Evolutionary conservation across 2,797 vertebrate species (phyloP), one percentile per base, ranked within the genome.

Genomic region (Centroberyx gerrardi): DNA sequence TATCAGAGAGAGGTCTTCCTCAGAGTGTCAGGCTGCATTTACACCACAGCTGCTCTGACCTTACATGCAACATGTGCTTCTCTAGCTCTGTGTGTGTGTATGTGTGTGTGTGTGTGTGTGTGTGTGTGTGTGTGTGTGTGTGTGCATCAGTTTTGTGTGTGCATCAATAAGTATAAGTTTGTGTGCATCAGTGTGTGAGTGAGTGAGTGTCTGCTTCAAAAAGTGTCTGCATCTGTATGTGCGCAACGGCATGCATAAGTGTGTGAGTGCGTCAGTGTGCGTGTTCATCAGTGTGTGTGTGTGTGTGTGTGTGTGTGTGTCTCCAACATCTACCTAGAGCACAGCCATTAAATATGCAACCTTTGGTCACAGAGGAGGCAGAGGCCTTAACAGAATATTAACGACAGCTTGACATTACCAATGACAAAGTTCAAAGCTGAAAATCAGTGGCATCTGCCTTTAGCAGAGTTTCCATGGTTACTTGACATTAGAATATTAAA

Each of bases 1-100:
- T 65, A 80, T 84, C 59, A 82, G 64, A 73, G 70, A 61, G 76
- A 66, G 44, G 63, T 75, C 65, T 75, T 68, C 15, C 55, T 62
- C 0, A 46, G 58, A 73, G 60, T 49, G 66, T 0, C 38, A 62
- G 56, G 48, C 64, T 62, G 58, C 61, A 59, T 85, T 83, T 82
- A 66, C 74, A 72, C 70, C 44, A 72, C 66, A 4, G 62, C 73
- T 66, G 53, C 62, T 72, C 40, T 54, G 59, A 79, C 62, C 51
- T 68, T 46, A 60, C 29, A n/a, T 48, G 64, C 61, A 15, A 46
- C 70, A 62, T 53, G 70, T 58, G 59, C 61, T 27, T 78, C 29
- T 62, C 38, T 51, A 10, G 10, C 12, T n/a, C n/a, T 15, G 3
- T 44, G 3, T 65, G 54, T 10, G 3, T 31, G 29, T 18, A 8